Evolutionary conservation across 2,113 vertebrate species (phyloP), one percentile per base, ranked within the genome.

Genomic region (Ctenomys sociabilis): DNA sequence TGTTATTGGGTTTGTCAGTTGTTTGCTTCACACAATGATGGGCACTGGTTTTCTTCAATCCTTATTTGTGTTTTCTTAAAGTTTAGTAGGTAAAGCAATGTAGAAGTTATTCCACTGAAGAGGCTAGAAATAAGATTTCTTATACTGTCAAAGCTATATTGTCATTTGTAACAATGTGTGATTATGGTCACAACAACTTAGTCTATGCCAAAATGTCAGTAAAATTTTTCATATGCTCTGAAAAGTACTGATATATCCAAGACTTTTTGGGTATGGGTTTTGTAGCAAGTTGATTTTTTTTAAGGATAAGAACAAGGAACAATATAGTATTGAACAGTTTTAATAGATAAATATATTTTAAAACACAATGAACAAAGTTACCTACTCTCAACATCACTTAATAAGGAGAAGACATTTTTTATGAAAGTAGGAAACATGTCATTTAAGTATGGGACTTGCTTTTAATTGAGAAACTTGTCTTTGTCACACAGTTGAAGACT

Each of bases 1-100:
- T 4, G 4, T 57, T 49, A 7, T 16, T 49, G 43, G 10, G 6
- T 0, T 16, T 0, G 3, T 5, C 12, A 17, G 16, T 11, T 9
- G 11, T 49, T 52, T 30, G 57, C 54, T 32, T 40, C 21, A 30
- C 22, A 22, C 24, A 54, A 0, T 22, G 2, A 16, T 9, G 37
- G 21, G 49, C 30, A 17, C 17, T 59, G 68, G 37, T 24, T 2
- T 22, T 40, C 35, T 35, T 1, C 54, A 37, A 0, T 78, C 32
- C 43, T 32, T 9, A 3, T 59, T 49, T 21, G 35, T 45, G 30
- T 9, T 66, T 16, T 32, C 84, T 17, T 21, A 57, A 64, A 70
- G 35, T 26, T 30, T 61, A 2, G 26, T 8, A 6, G 16, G 37
- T 72, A 9, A 32, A 26, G 37, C 22, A 83, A 0, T 17, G 45